These are phyloP conservation scores for Phyllostomus hastatus DNA, from an alignment of 2,113 vertebrate species.

Conservation along the genomic window DNA sequence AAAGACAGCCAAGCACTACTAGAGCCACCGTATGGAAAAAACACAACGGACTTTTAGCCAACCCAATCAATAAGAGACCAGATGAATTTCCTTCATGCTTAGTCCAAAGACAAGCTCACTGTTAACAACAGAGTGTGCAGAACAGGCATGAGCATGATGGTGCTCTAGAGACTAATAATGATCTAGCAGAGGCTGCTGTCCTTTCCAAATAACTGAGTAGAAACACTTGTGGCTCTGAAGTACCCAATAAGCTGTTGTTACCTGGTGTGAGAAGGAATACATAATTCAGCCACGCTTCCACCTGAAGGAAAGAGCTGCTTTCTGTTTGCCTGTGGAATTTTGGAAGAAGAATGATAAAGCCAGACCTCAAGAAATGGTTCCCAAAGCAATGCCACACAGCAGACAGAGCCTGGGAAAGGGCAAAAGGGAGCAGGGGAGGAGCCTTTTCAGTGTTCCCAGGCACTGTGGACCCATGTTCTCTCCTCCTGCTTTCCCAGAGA, in stretches of 20 bases:
- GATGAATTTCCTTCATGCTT: neutral
- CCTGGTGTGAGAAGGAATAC: neutral
- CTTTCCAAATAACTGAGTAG: neutral
- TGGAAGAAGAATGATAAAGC: neutral
- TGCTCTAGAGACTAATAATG: neutral
- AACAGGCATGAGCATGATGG: neutral
- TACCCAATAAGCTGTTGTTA: neutral
- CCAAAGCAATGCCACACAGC: neutral
- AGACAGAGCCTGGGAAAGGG: neutral
- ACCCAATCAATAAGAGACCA: neutral
- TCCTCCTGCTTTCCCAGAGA: neutral
- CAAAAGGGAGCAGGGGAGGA: neutral
- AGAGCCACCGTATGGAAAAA: no score
- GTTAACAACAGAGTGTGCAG: neutral
- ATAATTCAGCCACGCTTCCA: neutral
- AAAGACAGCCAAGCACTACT: no score
- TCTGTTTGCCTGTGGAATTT: neutral
- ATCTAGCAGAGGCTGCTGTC: neutral
- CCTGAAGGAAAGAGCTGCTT: neutral
- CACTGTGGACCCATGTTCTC: neutral
- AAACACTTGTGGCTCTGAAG: neutral
- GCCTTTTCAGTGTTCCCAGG: neutral
- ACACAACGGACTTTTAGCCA: no score
- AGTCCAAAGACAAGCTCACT: neutral
- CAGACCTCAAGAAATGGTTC: neutral